These are phyloP conservation scores for Tetranychus urticae DNA, from an alignment of 1,140 invertebrate species.

Conservation along the genomic window DNA sequence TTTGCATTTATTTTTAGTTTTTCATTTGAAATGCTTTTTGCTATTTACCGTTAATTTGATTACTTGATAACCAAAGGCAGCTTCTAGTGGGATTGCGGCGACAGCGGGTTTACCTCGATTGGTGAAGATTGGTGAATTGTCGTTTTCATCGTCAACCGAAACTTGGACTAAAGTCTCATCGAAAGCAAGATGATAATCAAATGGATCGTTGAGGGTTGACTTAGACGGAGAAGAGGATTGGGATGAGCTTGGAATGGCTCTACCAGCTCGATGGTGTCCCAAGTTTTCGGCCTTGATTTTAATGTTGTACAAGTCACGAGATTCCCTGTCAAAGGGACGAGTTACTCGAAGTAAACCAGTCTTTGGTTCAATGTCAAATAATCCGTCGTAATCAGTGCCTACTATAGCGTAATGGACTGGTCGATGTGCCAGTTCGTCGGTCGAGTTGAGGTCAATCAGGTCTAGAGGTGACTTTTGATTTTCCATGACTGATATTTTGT, in stretches of 20 bases:
- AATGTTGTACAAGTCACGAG: constrained; percentile 14
- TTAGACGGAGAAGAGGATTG: neutral
- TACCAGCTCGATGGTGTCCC: constrained; percentile 3
- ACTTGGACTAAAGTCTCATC: constrained; percentile 43
- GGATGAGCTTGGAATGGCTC: neutral
- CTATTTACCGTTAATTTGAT: constrained; percentile 23
- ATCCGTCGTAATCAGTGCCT: constrained; percentile 15
- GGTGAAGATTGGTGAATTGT: constrained; percentile 49
- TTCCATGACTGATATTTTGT: constrained; percentile 16
- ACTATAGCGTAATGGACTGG: constrained; percentile 16
- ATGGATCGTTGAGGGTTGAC: neutral
- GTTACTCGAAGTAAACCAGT: constrained; percentile 15
- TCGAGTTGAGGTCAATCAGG: constrained; percentile 17
- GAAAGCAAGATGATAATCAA: constrained; percentile 16
- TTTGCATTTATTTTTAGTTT: no score
- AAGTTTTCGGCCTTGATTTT: constrained; percentile 14
- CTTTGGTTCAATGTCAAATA: constrained; percentile 16
- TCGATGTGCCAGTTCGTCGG: constrained; percentile 16
- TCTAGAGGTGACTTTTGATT: constrained; percentile 15
- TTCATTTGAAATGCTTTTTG: no score
- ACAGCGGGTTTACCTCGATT: constrained; percentile 37
- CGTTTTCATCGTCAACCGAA: constrained; percentile 49
- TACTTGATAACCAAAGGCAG: constrained; percentile 50
- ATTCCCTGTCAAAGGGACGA: constrained; percentile 16
- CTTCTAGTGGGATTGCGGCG: constrained; percentile 47